phyloP scores from a whole-genome alignment of 2,888 invertebrate species.

The Rhodophaea formosa region DNA sequence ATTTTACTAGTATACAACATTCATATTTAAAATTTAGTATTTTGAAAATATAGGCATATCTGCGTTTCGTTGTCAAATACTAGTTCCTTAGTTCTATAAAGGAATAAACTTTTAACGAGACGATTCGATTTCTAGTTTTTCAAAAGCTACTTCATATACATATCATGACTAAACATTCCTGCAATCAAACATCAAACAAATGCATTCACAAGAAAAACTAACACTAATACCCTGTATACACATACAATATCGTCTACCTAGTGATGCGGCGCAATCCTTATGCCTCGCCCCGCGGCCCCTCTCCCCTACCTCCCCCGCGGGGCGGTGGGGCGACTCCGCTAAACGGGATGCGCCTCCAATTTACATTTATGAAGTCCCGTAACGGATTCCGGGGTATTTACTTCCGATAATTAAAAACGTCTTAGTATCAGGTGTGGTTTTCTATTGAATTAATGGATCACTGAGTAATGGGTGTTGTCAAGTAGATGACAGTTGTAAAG shows the following conservation, averaged over 20 bases:
- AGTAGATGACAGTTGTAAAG: not conserved
- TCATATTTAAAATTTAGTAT: too few relatives aligned
- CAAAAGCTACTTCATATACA: too few relatives aligned
- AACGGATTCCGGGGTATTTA: constrained; percentile 76
- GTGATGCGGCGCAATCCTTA: constrained; percentile 51
- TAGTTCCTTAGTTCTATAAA: too few relatives aligned
- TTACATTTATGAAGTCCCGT: constrained; percentile 79
- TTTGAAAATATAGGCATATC: too few relatives aligned
- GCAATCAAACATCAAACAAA: not conserved
- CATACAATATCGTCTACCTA: constrained; percentile 36
- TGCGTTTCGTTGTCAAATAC: too few relatives aligned
- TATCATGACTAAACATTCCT: not conserved
- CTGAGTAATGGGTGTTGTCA: not conserved
- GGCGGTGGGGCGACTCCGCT: constrained; percentile 40
- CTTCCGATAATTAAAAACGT: constrained; percentile 79
- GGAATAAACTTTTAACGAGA: too few relatives aligned
- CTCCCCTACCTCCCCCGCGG: constrained; percentile 10
- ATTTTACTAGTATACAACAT: not conserved
- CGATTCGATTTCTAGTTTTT: too few relatives aligned
- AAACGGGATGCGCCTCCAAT: constrained; percentile 78
- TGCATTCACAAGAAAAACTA: not conserved
- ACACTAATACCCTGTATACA: constrained; percentile 3
- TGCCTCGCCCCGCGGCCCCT: constrained; percentile 30
- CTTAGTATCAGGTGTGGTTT: constrained; percentile 55
- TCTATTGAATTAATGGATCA: constrained; percentile 5